Conservation (phyloP, 37 sponge, comb jelly and placozoan genomes). For the Hormiphora californensis region DNA sequence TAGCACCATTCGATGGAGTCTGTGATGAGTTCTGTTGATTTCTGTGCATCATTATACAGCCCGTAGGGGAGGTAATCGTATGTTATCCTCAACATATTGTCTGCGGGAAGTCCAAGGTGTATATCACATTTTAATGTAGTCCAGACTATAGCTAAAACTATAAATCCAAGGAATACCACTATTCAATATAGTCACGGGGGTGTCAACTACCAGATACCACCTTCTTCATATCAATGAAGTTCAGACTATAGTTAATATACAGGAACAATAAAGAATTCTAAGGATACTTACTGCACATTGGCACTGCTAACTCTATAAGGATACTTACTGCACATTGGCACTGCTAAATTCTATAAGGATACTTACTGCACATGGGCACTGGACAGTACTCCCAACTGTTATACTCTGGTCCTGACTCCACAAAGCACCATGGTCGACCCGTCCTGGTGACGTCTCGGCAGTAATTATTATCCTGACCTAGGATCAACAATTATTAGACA, state of each 20-base stretch:
- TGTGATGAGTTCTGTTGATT: not conserved
- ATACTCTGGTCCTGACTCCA: not conserved
- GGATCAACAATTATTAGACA: no score
- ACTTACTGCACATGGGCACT: constrained; percentile 9
- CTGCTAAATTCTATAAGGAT: not conserved
- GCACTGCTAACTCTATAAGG: not conserved
- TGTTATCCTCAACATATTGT: not conserved
- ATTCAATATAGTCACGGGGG: no score
- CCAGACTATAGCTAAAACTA: no score
- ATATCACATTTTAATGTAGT: no score
- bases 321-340: not conserved
- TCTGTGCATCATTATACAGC: not conserved
- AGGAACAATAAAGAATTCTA: not conserved
- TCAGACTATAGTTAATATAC: not conserved
- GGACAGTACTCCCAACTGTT: not conserved
- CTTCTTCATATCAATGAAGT: no score
- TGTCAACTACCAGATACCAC: no score
- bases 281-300: not conserved
- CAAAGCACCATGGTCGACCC: not conserved
- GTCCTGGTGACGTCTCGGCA: not conserved
- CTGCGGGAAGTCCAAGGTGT: no score
- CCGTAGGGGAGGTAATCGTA: constrained; percentile 4
- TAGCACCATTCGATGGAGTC: not conserved
- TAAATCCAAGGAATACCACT: no score
- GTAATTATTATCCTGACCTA: not conserved